Base-by-base conservation (phyloP, 2,797 vertebrate species). In the Typhlichthys subterraneus region DNA sequence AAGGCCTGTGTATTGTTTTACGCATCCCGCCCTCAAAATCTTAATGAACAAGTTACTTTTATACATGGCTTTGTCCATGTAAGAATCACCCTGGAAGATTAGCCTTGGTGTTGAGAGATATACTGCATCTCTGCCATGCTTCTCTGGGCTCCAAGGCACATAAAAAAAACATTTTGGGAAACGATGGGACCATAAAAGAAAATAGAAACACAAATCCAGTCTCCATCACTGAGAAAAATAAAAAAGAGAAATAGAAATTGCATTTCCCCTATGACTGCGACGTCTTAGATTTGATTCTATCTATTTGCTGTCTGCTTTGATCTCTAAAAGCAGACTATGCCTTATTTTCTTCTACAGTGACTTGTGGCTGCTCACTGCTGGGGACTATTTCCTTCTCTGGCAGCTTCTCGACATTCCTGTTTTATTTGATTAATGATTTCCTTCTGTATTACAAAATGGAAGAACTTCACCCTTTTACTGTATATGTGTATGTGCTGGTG, bases 161-260 rank as follows among this genome's bases (percentile, higher is more conserved):
- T 86, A 83, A 87, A 87, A 82, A 70, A 80, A 79, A 85, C 79
- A 53, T 81, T 84, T 80, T 77, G 69, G 79, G 74, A 83, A 88
- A 87, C 65, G 73, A 79, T 76, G 69, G 66, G 63, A 63, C 79
- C 85, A 75, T 89, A 84, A 89, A 86, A 87, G 69, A 77, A 83
- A 87, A 85, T 80, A 65, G 77, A 87, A 87, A 82, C 77, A 84
- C 84, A 89, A 86, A 88, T 86, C 75, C 77, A 70, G 75, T 68
- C 80, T 80, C 70, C 76, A 80, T 84, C 74, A 76, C 73, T 60
- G 65, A 73, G 48, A 68, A 65, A 79, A 66, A 29, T 29, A 29
- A 50, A 17, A 17, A 17, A 17, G 15, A 17, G 15, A 17, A 54
- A 63, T 13, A n/a, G 17, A 67, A 76, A 83, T 85, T 85, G 69